These are phyloP conservation scores for Temnothorax nylanderi DNA, from an alignment of 1,140 invertebrate species.

Conservation along the genomic window DNA sequence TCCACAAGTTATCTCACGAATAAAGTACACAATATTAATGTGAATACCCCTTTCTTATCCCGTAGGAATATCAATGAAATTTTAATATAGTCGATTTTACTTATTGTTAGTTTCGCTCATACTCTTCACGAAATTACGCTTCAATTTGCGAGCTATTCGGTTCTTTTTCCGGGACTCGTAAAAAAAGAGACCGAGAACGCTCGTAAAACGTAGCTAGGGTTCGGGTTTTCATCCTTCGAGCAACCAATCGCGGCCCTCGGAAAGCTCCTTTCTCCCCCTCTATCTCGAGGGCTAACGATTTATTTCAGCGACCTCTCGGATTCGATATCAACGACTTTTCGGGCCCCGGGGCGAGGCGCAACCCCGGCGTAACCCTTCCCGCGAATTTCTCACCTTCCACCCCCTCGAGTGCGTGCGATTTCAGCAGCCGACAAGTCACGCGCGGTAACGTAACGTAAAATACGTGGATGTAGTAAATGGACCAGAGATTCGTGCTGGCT, in stretches of 20 bases:
- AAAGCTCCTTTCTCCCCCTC: constrained; percentile 24
- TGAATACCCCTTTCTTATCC: neutral
- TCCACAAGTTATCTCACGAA: neutral
- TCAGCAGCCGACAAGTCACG: constrained; percentile 30
- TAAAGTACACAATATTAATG: neutral
- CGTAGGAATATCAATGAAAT: neutral
- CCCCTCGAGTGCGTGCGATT: constrained; percentile 31
- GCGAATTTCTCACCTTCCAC: constrained; percentile 43
- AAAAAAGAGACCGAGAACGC: constrained; percentile 10
- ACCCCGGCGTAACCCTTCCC: constrained; percentile 57
- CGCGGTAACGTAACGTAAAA: neutral
- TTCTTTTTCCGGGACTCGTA: constrained; percentile 25
- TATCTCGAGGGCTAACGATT: constrained; percentile 68
- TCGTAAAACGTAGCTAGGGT: constrained; percentile 54
- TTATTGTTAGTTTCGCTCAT: neutral
- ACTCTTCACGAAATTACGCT: neutral
- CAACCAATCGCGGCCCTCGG: constrained; percentile 34
- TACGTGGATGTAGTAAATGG: neutral
- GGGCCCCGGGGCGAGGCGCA: constrained; percentile 43
- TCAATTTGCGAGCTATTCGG: constrained; percentile 28
- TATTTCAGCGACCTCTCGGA: constrained; percentile 71
- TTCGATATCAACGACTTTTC: constrained; percentile 77
- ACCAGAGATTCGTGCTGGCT: neutral
- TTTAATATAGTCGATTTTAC: neutral
- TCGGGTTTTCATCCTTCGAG: constrained; percentile 44